Evolutionary conservation across 1,140 invertebrate genomes (phyloP), one percentile per base, ranked within the genome.

Genomic region (Subanguina moxae): DNA sequence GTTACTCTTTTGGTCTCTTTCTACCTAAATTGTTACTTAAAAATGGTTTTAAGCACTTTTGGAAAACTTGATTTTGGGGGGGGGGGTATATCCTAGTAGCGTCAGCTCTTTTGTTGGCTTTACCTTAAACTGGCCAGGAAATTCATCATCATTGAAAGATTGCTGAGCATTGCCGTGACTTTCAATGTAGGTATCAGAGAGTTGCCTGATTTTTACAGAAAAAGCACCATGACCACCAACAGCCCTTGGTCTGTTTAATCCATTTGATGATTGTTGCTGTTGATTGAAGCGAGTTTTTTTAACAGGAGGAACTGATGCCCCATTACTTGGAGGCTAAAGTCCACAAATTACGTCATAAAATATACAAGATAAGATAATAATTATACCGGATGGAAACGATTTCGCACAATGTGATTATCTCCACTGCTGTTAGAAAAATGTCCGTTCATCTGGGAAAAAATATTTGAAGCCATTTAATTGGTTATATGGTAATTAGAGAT

Each of bases 121-220:
- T 19, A 67, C 65, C 46, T 52, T 67, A 28, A 67, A 67, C 27
- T 67, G 65, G 21, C 65, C 65, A 1, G 65, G 30, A 48, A 64
- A 67, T 19, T 67, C 65, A 30, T 67, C 65, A 38, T 56, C 43
- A 30, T 62, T 52, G 19, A 21, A 19, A 45, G n/a, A 19, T n/a
- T 61, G 48, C 3, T 25, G n/a, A 21, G 48, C 48, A 52, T 19
- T 52, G n/a, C n/a, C n/a, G 48, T 52, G 23, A 21, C n/a, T 25
- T 52, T 52, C 48, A 8, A 52, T 19, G 48, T 52, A 52, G 15
- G n/a, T 52, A 21, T 52, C 48, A 8, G 3, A 52, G 23, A 52
- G 48, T 25, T 52, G 48, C 48, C 48, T 52, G n/a, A 52, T 15
- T 52, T 52, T 52, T 3, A 38, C 32, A 38, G 32, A 38, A 11